Evolutionary conservation across 2,797 vertebrate genomes (phyloP), one percentile per base, ranked within the genome.

Genomic region (Cryptoprocta ferox): DNA sequence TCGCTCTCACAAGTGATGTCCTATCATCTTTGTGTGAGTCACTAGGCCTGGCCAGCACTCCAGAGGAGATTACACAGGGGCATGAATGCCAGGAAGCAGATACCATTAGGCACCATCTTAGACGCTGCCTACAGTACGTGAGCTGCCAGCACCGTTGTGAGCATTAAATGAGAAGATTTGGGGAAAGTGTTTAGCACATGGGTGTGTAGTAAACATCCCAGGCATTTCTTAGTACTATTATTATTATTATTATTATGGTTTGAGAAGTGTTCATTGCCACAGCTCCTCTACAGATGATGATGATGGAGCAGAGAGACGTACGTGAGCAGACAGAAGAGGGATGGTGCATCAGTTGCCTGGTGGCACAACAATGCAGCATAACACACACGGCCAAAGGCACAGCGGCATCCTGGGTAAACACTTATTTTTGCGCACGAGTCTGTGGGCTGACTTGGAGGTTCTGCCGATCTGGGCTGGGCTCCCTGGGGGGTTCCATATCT

Each of bases 31-130:
- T n/a, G 35, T 4, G 18, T 9, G 39, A 76, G 35, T 50, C 71
- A 2, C 12, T 32, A 15, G 79, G 24, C 32, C 32, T 16, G 42
- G 70, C 24, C 50, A 53, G 42, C 11, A 24, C 19, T 39, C 85
- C 18, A 42, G 48, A 59, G 83, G n/a, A n/a, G n/a, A 42, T 61
- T 21, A 18, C n/a, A 1, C 2, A 26, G 66, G 42, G 53, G 3
- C 1, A 0, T 28, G 24, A 70, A 13, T 61, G 24, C 71, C 19
- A 24, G 82, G 39, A 56, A 56, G 53, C 61, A 59, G 70, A 3
- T 3, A 6, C 63, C 37, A 14, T 0, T 35, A 14, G 24, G 42
- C n/a, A 1, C 24, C 28, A 0, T 50, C n/a, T 26, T 6, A 73
- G 76, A 65, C 68, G 85, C 78, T 79, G 18, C 39, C 6, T 13